These are phyloP conservation scores for Equus quagga DNA, from an alignment of 2,113 vertebrate genomes.

Conservation along the genomic window DNA sequence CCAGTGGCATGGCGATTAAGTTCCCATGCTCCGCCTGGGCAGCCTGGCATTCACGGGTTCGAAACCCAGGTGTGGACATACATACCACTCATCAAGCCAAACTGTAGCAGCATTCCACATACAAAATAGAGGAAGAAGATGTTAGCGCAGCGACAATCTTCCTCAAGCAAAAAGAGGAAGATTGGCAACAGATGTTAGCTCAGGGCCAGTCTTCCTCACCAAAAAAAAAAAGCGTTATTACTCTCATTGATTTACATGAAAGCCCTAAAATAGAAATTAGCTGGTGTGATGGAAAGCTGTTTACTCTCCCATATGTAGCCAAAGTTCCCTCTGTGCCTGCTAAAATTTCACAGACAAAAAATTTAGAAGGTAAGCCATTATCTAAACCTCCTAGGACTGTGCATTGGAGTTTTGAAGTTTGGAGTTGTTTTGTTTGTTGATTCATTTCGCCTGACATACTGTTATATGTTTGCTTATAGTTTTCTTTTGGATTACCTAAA, in stretches of 20 bases:
- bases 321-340: background rate
- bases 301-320: background rate
- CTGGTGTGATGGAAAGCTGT: background rate
- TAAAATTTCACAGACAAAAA: background rate
- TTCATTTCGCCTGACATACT: background rate
- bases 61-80: too few species aligned
- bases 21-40: too few species aligned
- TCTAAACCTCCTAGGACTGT: background rate
- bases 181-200: too few species aligned
- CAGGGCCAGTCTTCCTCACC: too few species aligned
- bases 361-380: background rate
- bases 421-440: background rate
- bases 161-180: too few species aligned
- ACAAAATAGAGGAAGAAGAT: too few species aligned
- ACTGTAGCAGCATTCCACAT: too few species aligned
- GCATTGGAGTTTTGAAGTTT: background rate
- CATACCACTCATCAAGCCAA: too few species aligned
- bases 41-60: too few species aligned
- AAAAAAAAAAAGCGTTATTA: too few species aligned
- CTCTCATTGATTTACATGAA: background rate
- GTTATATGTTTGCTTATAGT: background rate
- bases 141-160: too few species aligned
- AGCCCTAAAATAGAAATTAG: background rate
- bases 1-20: too few species aligned
- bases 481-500: background rate